Base-by-base conservation (phyloP, 2,113 vertebrate species). In the Cyrtonyx montezumae region DNA sequence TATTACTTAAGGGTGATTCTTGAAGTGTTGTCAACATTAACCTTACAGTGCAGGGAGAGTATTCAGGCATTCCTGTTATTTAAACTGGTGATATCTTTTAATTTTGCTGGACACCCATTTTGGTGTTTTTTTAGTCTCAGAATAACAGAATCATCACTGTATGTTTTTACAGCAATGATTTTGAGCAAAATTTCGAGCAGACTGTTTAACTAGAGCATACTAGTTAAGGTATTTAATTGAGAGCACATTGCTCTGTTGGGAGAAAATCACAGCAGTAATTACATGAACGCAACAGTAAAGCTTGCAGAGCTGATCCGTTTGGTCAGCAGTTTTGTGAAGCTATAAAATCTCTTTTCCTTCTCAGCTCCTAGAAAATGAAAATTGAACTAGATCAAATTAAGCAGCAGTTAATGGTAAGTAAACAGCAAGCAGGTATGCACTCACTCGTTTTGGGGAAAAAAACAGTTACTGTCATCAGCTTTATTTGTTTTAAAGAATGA, bases 341-440 rank as follows among this genome's bases (percentile, higher is more conserved):
- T 75, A 4, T 88, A 48, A 92, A 48, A 87, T 25, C 4, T 61
- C 51, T 71, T 83, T 93, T 78, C 51, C 59, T 93, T 6, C n/a
- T 83, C 79, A 95, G 37, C 79, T 34, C 80, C 36, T 97, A 99
- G 99, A 99, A 99, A 98, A 99, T 99, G 99, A 99, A 99, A 97
- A 98, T 97, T 91, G 99, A 99, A 93, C 96, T 99, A 92, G 98
- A 99, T 93, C 99, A 99, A 94, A 97, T 99, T 32, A 98, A 98
- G 94, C 94, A 98, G 88, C 98, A 98, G 61, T 92, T 99, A 45
- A 95, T 98, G 92, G 99, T 99, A 96, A 98, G 98, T 98, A 78
- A 95, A 79, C 22, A 67, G 70, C 48, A 70, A 87, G 37, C 80
- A 68, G 49, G 13, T 68, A 11, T 14, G 8, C 2, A 1, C 2